These are phyloP conservation scores for Perognathus longimembris DNA, from an alignment of 2,113 vertebrate species.

Conservation along the genomic window DNA sequence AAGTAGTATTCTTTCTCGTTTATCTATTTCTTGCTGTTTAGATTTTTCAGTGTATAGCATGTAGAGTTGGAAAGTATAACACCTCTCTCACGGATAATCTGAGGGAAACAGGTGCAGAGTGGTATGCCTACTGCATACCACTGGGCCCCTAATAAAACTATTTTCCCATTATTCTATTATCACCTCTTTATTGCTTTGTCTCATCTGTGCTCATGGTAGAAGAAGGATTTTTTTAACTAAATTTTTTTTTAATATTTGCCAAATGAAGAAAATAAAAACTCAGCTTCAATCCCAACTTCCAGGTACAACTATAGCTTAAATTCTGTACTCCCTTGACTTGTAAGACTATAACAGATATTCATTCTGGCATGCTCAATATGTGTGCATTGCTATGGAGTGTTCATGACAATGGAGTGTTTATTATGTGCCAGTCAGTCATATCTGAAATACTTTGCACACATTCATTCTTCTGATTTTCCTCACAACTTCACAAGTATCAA, in stretches of 20 bases:
- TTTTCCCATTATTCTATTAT: neutral
- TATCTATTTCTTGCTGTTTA: conserved; percentile 16
- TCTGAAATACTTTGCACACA: neutral
- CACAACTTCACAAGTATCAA: neutral
- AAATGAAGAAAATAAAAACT: conserved; percentile 10
- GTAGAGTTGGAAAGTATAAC: conserved; percentile 18
- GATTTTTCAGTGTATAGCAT: neutral
- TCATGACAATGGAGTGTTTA: conserved; percentile 10
- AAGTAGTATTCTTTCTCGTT: neutral
- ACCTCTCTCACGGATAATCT: neutral
- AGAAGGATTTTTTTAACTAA: too few species aligned
- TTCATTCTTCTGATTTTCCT: neutral
- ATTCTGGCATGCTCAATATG: neutral
- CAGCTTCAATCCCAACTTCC: neutral
- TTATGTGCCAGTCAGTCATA: neutral
- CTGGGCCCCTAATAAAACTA: neutral
- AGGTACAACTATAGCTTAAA: neutral
- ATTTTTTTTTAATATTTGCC: too few species aligned
- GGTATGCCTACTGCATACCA: too few species aligned
- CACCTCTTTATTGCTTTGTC: neutral
- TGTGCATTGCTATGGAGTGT: neutral
- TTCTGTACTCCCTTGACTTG: conserved; percentile 2
- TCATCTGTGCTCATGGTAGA: too few species aligned
- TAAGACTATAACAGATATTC: neutral
- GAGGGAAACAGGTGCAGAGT: neutral